Evolutionary conservation across 2,113 vertebrate species (phyloP).

Genomic region (Podarcis cretensis): DNA sequence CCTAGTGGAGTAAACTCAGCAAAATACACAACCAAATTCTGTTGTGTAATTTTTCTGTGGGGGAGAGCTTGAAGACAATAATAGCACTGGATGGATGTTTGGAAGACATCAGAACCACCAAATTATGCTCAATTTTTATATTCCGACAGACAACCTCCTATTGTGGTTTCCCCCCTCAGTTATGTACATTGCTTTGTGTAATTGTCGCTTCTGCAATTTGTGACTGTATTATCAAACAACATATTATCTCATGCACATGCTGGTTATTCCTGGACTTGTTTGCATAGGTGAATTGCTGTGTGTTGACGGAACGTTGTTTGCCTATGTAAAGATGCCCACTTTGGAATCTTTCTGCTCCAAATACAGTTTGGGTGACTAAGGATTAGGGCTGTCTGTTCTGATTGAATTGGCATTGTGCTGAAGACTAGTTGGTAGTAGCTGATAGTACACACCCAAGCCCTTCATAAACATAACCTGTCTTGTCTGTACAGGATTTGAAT

Average conservation of each 20-base stretch:
- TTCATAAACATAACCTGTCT: slow-evolving; percentile 7
- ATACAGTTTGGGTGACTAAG: neutral
- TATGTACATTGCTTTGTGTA: neutral
- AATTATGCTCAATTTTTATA: neutral
- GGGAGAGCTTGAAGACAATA: neutral
- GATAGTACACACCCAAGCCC: slow-evolving; percentile 1
- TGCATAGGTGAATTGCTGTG: neutral
- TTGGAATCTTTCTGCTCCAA: neutral
- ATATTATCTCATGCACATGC: neutral
- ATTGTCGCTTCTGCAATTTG: neutral
- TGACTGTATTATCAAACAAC: neutral
- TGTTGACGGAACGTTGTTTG: neutral
- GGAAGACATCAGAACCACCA: neutral
- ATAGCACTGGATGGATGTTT: neutral
- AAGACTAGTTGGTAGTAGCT: neutral
- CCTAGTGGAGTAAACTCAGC: neutral
- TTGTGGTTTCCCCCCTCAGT: neutral
- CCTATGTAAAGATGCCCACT: neutral
- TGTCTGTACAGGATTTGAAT: slow-evolving; percentile 9
- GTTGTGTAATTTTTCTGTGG: neutral
- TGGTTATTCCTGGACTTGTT: neutral
- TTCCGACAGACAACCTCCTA: neutral
- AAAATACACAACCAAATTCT: neutral
- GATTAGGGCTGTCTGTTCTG: neutral
- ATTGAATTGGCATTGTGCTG: neutral